Conservation (phyloP, 2,113 vertebrate genomes). For the Corvus hawaiiensis region DNA sequence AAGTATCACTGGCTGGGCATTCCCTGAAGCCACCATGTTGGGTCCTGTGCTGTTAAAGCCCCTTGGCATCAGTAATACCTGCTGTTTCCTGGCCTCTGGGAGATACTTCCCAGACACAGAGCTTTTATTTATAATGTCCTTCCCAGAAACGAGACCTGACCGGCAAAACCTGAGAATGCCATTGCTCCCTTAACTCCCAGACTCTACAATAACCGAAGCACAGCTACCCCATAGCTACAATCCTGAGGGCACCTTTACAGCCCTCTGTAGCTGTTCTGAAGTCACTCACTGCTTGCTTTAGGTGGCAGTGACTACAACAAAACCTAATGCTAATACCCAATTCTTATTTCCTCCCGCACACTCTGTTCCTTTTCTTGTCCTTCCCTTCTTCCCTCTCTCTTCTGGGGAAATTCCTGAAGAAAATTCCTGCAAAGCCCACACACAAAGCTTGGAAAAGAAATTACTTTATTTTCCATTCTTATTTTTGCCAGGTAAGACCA, state of each 20-base stretch:
- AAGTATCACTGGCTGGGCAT: background rate
- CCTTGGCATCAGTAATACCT: background rate
- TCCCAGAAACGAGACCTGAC: background rate
- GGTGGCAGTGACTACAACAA: background rate
- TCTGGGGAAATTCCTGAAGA: background rate
- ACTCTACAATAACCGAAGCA: background rate
- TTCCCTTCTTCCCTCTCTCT: background rate
- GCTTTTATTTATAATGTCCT: background rate
- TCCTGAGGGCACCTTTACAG: background rate
- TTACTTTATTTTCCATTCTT: background rate
- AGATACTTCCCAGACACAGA: background rate
- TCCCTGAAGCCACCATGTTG: background rate
- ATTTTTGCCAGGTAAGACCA: background rate
- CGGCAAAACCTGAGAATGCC: background rate
- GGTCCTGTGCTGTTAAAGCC: background rate
- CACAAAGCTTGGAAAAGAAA: background rate
- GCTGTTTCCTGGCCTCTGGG: background rate
- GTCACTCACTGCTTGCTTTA: background rate
- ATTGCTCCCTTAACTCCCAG: background rate
- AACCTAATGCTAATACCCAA: background rate
- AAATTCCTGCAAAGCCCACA: background rate
- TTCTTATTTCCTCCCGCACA: background rate
- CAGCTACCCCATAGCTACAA: background rate
- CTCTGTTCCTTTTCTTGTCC: no score
- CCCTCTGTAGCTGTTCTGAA: background rate